Evolutionary conservation across 2,888 invertebrate genomes (phyloP).

Genomic region (Marronus borbonicus): DNA sequence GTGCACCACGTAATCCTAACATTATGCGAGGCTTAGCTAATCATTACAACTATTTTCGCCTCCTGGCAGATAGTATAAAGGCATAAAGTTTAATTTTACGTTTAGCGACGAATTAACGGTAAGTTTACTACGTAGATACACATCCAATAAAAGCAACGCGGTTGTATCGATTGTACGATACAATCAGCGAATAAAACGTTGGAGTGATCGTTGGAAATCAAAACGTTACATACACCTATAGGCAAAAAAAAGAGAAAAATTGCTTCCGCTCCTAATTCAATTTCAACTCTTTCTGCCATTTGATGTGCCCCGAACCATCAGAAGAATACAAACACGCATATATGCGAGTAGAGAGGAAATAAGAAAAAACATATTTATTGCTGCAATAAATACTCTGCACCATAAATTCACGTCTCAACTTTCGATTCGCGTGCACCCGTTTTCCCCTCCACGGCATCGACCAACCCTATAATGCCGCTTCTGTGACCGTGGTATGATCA

Average conservation of each 20-base stretch:
- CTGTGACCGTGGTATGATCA: neutral
- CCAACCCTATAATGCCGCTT: neutral
- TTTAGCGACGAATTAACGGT: too few relatives aligned
- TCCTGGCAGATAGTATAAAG: too few relatives aligned
- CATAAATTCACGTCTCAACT: constrained; percentile 34
- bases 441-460: neutral
- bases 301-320: constrained; percentile 28
- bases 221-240: constrained; percentile 4
- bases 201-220: neutral
- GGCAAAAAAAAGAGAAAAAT: constrained; percentile 15
- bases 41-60: too few relatives aligned
- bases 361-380: constrained; percentile 40
- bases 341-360: neutral
- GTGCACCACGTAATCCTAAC: too few relatives aligned
- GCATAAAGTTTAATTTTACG: too few relatives aligned
- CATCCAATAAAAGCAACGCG: too few relatives aligned
- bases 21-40: too few relatives aligned
- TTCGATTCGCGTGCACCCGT: constrained; percentile 34
- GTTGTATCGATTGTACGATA: too few relatives aligned
- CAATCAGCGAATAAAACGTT: too few relatives aligned
- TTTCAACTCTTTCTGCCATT: constrained; percentile 28
- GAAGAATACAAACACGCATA: constrained; percentile 32
- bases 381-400: constrained; percentile 38
- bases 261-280: constrained; percentile 40
- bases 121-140: too few relatives aligned